Percentiles rank a stretch among this genome's conserved stretches.
phyloP scores from a whole-genome alignment of 2,888 invertebrate genomes.

The Andrena hattorfiana region DNA sequence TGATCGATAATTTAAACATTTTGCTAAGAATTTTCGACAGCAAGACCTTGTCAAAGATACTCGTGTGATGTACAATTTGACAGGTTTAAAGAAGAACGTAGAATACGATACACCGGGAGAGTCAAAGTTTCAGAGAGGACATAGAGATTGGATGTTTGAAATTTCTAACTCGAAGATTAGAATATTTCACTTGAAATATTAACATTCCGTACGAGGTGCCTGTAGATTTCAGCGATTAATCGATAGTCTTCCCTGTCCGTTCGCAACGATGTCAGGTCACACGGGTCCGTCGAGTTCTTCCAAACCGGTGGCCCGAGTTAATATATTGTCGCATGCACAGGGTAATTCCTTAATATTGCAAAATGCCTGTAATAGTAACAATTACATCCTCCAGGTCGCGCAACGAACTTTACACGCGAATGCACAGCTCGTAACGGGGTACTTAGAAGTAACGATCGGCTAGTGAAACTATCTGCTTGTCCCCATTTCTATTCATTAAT shows the following conservation, averaged over 20 bases:
- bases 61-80: too few relatives aligned
- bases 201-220: not conserved
- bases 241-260: conserved; percentile 31
- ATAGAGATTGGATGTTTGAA: not conserved
- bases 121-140: too few relatives aligned
- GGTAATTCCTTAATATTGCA: conserved; percentile 62
- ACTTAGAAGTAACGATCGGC: conserved; percentile 38
- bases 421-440: conserved; percentile 27
- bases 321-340: conserved; percentile 73
- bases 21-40: too few relatives aligned
- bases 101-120: too few relatives aligned
- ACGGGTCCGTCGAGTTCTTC: conserved; percentile 40
- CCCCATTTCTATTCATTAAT: conserved; percentile 17
- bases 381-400: conserved; percentile 33
- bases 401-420: conserved; percentile 46
- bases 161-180: not conserved
- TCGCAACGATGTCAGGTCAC: conserved; percentile 23
- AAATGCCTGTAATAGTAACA: conserved; percentile 47
- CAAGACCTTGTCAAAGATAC: too few relatives aligned
- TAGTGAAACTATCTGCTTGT: conserved; percentile 27
- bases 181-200: not conserved
- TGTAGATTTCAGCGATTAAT: conserved; percentile 38
- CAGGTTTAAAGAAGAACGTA: too few relatives aligned
- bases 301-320: conserved; percentile 54
- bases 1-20: too few relatives aligned